Conservation (phyloP, 2,797 vertebrate species). For the Gymnoscopelus microlampas region DNA sequence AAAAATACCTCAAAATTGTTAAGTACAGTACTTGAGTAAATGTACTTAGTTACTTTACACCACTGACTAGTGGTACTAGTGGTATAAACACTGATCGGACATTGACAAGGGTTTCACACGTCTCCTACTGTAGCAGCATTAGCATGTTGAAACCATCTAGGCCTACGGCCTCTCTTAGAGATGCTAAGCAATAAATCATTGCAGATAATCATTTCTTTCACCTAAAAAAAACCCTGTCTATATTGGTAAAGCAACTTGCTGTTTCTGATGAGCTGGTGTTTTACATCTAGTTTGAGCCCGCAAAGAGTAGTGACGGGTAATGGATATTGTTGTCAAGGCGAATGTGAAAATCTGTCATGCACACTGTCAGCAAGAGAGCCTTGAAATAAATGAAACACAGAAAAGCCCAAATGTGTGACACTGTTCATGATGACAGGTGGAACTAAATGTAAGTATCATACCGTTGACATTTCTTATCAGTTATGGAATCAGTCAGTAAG, state of each 20-base stretch:
- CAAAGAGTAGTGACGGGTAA: background rate
- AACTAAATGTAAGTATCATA: background rate
- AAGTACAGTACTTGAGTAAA: no score
- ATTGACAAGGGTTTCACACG: no score
- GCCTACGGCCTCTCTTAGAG: background rate
- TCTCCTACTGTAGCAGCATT: no score
- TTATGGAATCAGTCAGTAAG: no score
- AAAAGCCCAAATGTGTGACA: background rate
- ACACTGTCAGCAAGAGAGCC: background rate
- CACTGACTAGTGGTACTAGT: no score
- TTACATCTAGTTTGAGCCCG: background rate
- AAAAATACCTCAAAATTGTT: no score
- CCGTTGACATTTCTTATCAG: no score
- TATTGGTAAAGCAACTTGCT: conserved; percentile 9
- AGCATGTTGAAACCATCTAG: no score
- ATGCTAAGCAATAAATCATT: background rate
- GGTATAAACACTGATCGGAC: no score
- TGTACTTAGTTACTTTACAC: no score
- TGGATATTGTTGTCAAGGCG: background rate
- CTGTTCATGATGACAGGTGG: background rate
- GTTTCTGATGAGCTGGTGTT: background rate
- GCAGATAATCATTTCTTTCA: background rate
- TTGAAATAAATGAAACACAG: background rate
- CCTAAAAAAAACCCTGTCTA: conserved; percentile 14
- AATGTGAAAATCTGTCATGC: background rate